Conservation (phyloP, 2,113 vertebrate species). For the Saguinus midas region DNA sequence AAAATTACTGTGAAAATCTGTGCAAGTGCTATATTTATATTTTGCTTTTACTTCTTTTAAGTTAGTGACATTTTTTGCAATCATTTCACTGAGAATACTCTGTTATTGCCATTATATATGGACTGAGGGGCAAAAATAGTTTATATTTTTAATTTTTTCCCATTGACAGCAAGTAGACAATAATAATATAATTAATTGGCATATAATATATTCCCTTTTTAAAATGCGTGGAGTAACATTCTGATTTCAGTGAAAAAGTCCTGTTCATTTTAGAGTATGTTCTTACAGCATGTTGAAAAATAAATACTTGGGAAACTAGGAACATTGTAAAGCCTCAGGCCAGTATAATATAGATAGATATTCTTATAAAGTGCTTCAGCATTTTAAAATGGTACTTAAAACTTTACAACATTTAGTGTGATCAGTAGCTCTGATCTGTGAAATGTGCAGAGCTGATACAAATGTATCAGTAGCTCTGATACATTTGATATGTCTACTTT, state of each 20-base stretch:
- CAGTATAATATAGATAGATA: not conserved
- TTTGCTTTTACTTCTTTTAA: slow-evolving; percentile 80
- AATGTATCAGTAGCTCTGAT: not conserved
- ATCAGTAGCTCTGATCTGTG: not conserved
- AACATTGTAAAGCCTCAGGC: not conserved
- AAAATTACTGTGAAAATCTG: slow-evolving; percentile 87
- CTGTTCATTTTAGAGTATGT: slow-evolving; percentile 9
- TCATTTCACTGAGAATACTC: slow-evolving; percentile 73
- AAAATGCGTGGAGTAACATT: slow-evolving; percentile 16
- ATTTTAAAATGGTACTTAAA: slow-evolving; percentile 13
- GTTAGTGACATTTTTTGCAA: slow-evolving; percentile 70
- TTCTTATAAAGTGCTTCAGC: slow-evolving; percentile 23
- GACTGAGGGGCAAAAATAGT: slow-evolving; percentile 25
- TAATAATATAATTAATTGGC: slow-evolving; percentile 47
- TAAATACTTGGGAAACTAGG: not conserved
- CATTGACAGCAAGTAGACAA: not conserved
- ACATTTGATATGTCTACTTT: not conserved
- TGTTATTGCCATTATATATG: slow-evolving; percentile 65
- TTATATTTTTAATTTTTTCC: slow-evolving; percentile 46
- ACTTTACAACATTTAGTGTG: not conserved
- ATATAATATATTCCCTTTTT: not conserved
- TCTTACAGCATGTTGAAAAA: slow-evolving; percentile 16
- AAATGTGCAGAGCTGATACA: too few relatives aligned
- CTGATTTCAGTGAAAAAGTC: slow-evolving; percentile 34
- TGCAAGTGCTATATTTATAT: slow-evolving; percentile 82